These are phyloP conservation scores for Eilema caniola DNA, from an alignment of 2,888 invertebrate species.

Conservation along the genomic window DNA sequence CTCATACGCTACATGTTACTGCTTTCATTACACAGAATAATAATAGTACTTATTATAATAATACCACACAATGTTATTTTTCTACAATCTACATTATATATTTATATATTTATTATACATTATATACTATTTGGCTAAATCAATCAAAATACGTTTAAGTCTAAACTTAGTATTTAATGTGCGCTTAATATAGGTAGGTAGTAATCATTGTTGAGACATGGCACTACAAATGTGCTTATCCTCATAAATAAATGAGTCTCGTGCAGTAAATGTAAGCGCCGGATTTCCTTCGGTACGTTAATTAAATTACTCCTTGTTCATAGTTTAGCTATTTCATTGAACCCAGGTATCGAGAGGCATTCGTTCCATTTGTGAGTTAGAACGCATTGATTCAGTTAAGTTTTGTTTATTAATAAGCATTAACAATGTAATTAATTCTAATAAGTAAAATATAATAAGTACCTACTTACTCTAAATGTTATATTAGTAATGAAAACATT, in stretches of 20 bases:
- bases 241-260: slow-evolving; percentile 31
- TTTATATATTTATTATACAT: no score
- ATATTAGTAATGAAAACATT: background rate
- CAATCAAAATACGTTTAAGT: background rate
- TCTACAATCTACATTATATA: no score
- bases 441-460: background rate
- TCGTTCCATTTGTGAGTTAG: slow-evolving; percentile 2
- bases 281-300: slow-evolving; percentile 44
- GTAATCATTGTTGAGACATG: slow-evolving; percentile 15
- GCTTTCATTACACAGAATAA: background rate
- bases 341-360: slow-evolving; percentile 8
- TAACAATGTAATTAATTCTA: background rate
- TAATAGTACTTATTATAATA: background rate
- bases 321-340: slow-evolving; percentile 35
- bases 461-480: background rate
- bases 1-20: no score
- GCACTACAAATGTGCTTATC: slow-evolving; percentile 22
- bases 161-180: slow-evolving; percentile 3
- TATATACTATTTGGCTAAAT: no score
- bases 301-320: slow-evolving; percentile 47
- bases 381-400: slow-evolving; percentile 4
- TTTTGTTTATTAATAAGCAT: background rate
- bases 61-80: background rate
- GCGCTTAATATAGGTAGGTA: background rate
- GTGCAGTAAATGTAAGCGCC: slow-evolving; percentile 36